phyloP scores from a whole-genome alignment of 2,113 vertebrate genomes.

The Pseudopipra pipra region DNA sequence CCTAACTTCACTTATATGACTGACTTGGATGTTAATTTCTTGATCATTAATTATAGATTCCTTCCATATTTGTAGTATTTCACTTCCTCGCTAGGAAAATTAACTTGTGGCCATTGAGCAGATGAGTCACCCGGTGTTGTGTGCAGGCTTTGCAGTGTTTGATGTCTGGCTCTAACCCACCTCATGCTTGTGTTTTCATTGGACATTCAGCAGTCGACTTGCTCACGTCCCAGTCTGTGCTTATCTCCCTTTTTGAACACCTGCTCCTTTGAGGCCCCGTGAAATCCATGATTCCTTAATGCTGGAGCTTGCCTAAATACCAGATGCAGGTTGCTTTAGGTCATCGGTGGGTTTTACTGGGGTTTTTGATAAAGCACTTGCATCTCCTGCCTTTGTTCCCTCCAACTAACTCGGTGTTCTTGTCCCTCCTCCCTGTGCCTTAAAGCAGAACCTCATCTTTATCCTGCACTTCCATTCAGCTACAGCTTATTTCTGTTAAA shows the following conservation, averaged over 20 bases:
- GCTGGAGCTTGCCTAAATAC: neutral
- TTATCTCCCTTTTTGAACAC: neutral
- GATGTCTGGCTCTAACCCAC: neutral
- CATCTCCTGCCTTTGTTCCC: neutral
- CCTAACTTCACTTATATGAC: slow-evolving; percentile 43
- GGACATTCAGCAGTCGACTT: rapidly evolving
- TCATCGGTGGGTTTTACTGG: neutral
- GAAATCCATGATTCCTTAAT: neutral
- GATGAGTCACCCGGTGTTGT: neutral
- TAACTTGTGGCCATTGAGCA: neutral
- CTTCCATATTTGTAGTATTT: neutral
- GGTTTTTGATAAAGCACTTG: neutral
- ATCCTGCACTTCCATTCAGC: neutral
- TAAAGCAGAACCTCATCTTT: neutral
- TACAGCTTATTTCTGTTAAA: neutral
- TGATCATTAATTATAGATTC: neutral
- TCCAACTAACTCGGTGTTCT: rapidly evolving
- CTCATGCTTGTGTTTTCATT: neutral
- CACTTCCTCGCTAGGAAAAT: neutral
- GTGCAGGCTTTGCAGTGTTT: neutral
- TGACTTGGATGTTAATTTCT: slow-evolving; percentile 21
- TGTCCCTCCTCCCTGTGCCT: neutral
- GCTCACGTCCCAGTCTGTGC: neutral
- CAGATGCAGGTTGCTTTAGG: rapidly evolving
- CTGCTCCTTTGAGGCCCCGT: neutral